Base-by-base conservation (phyloP, 2,113 vertebrate genomes). In the Narcine bancroftii region DNA sequence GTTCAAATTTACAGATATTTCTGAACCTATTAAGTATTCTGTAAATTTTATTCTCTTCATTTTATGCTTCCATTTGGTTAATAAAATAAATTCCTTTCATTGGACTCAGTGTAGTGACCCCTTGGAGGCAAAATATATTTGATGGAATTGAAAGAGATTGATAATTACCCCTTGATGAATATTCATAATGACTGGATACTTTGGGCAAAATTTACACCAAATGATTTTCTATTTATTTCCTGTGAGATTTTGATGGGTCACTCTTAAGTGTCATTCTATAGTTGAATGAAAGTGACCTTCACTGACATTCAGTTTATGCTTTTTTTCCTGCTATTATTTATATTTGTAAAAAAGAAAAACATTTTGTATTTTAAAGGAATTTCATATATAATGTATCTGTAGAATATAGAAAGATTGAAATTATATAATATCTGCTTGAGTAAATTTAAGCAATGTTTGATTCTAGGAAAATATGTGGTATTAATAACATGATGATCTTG, bases 141-240 rank as follows among this genome's bases (percentile, higher is more conserved):
- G 96, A 95, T 96, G 94, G 95, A 96, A 96, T 95, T 96, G 94
- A 94, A 93, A 93, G 92, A 93, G 94, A 94, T 95, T 95, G 95
- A 95, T 94, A 96, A 95, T 94, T 95, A 94, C 92, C 95, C 96
- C 96, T 92, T 95, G 93, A 95, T 95, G 96, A 97, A 97, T 97
- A 97, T 97, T 96, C 94, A 97, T 96, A 95, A 96, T 95, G 95
- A 96, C 95, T 95, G 95, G 94, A 95, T 95, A 96, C 96, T 96
- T 93, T 93, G 95, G 95, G 97, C 96, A 96, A 95, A 96, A 96
- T 96, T 96, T 96, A 96, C 95, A 96, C 95, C 94, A 94, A 94
- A 72, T 92, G 92, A 92, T 93, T 94, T 94, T 93, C 93, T 94
- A 96, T 94, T 95, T 95, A 95, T 95, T 95, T 94, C 95, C 95